Conservation (phyloP, 1,140 invertebrate species). For the Drosophila albomicans region DNA sequence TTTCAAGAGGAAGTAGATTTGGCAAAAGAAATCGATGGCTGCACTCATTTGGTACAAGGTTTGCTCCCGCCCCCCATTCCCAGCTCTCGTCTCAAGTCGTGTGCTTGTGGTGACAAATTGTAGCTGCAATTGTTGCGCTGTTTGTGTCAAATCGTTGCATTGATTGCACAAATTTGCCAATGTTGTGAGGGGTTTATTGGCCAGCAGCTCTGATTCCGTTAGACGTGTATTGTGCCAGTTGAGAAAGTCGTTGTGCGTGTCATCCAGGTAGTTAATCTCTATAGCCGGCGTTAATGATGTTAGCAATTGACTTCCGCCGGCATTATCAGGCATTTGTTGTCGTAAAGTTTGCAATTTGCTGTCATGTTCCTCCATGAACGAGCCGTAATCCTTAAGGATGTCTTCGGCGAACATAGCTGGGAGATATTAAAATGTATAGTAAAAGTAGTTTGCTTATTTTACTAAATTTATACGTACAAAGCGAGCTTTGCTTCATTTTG, state of each 20-base stretch:
- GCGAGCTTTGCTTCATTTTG: constrained; percentile 42
- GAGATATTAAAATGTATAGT: not conserved
- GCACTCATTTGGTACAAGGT: constrained; percentile 65
- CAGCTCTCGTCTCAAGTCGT: constrained; percentile 24
- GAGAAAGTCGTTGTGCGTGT: not conserved
- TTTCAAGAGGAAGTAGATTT: constrained; percentile 73
- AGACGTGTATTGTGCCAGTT: constrained; percentile 87
- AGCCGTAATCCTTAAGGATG: constrained; percentile 70
- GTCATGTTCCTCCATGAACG: constrained; percentile 72
- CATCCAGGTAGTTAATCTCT: constrained; percentile 45
- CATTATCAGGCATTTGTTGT: constrained; percentile 31
- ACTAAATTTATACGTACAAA: constrained; percentile 37
- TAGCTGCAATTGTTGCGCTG: constrained; percentile 86
- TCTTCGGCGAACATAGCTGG: constrained; percentile 78
- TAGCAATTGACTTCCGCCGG: not conserved
- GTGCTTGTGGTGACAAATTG: constrained; percentile 41
- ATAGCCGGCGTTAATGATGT: constrained; percentile 51
- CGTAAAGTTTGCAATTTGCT: constrained; percentile 51
- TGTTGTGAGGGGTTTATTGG: constrained; percentile 93
- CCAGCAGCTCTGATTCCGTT: constrained; percentile 91
- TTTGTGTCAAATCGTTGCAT: constrained; percentile 88
- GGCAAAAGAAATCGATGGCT: constrained; percentile 74
- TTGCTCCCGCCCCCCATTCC: constrained; percentile 27
- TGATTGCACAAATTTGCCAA: constrained; percentile 92
- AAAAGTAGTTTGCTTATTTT: not conserved